Evolutionary conservation across 2,888 invertebrate species (phyloP).

Genomic region (Tigriopus californicus): DNA sequence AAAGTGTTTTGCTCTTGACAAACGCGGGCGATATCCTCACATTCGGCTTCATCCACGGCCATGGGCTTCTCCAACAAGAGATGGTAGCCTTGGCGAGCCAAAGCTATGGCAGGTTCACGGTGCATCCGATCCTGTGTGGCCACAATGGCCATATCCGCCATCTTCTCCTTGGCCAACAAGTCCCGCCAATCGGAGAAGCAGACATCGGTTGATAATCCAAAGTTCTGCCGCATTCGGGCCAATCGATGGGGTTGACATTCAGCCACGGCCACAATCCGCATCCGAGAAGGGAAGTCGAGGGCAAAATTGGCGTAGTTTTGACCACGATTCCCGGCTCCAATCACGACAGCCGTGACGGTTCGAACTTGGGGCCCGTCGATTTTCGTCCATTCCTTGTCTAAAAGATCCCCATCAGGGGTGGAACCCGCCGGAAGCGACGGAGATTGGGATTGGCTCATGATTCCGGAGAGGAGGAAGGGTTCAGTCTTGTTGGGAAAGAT

Average conservation of each 20-base stretch:
- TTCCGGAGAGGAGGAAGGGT: too few species aligned
- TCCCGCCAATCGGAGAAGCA: constrained; percentile 23
- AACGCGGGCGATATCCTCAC: constrained; percentile 26
- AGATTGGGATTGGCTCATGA: too few species aligned
- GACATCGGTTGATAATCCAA: constrained; percentile 16
- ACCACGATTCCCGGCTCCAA: constrained; percentile 27
- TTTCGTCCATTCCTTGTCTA: not conserved
- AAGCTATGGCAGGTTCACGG: constrained; percentile 25
- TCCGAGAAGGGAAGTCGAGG: constrained; percentile 22
- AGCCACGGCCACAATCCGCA: constrained; percentile 23
- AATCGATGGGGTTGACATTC: constrained; percentile 18
- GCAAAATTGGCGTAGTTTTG: constrained; percentile 25
- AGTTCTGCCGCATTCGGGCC: constrained; percentile 12
- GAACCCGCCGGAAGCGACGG: too few species aligned
- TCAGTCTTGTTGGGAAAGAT: too few species aligned
- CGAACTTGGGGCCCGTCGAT: not conserved
- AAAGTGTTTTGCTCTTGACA: constrained; percentile 25
- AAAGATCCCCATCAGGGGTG: too few species aligned
- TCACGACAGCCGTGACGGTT: constrained; percentile 21
- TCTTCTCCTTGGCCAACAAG: constrained; percentile 22
- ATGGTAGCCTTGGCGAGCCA: constrained; percentile 30
- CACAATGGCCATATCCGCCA: constrained; percentile 28
- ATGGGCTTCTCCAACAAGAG: constrained; percentile 32
- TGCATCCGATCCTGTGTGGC: constrained; percentile 25
- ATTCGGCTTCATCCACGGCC: constrained; percentile 29